Evolutionary conservation across 2,113 vertebrate genomes (phyloP).

Genomic region (Antidorcas marsupialis): DNA sequence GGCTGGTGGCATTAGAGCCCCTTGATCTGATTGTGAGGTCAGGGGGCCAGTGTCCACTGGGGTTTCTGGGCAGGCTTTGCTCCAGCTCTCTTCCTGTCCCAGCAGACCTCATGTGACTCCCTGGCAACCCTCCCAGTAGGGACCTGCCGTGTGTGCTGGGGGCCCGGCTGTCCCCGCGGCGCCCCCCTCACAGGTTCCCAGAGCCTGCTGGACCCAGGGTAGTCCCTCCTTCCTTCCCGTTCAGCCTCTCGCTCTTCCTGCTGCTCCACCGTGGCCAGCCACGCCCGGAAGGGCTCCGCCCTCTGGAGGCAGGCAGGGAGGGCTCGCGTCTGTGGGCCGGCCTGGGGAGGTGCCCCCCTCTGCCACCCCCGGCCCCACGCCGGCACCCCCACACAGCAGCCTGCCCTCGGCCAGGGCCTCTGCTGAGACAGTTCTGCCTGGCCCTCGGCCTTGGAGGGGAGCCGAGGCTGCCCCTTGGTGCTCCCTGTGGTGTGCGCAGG

Average conservation of each 20-base stretch:
- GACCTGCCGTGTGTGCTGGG: background rate
- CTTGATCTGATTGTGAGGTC: background rate
- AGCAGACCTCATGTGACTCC: background rate
- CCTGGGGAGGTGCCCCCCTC: background rate
- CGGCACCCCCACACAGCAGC: background rate
- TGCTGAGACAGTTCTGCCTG: background rate
- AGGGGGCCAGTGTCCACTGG: background rate
- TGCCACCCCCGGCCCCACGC: background rate
- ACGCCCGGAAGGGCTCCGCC: background rate
- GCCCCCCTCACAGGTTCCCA: background rate
- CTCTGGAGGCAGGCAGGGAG: background rate
- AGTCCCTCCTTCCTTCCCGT: too few relatives aligned
- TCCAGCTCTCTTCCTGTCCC: background rate
- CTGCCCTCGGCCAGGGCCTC: background rate
- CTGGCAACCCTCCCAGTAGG: background rate
- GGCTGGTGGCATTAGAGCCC: background rate
- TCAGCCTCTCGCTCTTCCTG: background rate
- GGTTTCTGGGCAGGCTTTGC: background rate
- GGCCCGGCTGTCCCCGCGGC: background rate
- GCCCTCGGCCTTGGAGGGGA: background rate
- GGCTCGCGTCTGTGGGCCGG: background rate
- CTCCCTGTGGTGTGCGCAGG: background rate
- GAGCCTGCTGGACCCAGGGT: too few relatives aligned
- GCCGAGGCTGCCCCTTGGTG: background rate
- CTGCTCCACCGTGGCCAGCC: background rate